Conservation (phyloP, 2,888 invertebrate genomes). For the Drosophila trichaetosa region DNA sequence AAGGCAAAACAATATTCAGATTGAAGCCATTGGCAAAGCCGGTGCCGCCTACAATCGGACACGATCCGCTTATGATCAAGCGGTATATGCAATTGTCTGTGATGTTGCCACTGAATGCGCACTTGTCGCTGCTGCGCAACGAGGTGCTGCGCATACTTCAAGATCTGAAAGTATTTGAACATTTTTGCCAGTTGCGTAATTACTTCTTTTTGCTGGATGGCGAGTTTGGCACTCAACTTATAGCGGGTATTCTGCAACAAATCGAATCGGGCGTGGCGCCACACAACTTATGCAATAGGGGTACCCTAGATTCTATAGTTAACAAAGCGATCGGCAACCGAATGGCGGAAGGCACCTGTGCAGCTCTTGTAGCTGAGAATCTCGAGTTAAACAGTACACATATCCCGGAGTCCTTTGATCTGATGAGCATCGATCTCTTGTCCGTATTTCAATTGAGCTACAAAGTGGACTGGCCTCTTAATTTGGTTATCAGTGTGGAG, state of each 20-base stretch:
- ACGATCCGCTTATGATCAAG: constrained; percentile 49
- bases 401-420: constrained; percentile 88
- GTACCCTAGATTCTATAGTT: constrained; percentile 89
- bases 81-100: constrained; percentile 89
- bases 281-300: constrained; percentile 89
- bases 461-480: constrained; percentile 91
- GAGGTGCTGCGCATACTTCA: constrained; percentile 90
- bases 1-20: constrained; percentile 1
- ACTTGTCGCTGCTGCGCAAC: constrained; percentile 89
- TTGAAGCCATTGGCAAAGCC: background rate
- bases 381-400: constrained; percentile 86
- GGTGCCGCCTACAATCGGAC: background rate
- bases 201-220: constrained; percentile 93
- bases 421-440: constrained; percentile 89
- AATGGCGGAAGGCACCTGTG: constrained; percentile 86
- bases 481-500: constrained; percentile 90
- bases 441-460: constrained; percentile 90
- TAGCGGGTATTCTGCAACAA: constrained; percentile 89
- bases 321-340: constrained; percentile 89
- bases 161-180: constrained; percentile 87
- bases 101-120: constrained; percentile 88
- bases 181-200: constrained; percentile 90
- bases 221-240: constrained; percentile 91
- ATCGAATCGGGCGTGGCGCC: constrained; percentile 89
- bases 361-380: constrained; percentile 82